Conservation (phyloP, 2,888 invertebrate genomes). For the Cataglyphis albicans region DNA sequence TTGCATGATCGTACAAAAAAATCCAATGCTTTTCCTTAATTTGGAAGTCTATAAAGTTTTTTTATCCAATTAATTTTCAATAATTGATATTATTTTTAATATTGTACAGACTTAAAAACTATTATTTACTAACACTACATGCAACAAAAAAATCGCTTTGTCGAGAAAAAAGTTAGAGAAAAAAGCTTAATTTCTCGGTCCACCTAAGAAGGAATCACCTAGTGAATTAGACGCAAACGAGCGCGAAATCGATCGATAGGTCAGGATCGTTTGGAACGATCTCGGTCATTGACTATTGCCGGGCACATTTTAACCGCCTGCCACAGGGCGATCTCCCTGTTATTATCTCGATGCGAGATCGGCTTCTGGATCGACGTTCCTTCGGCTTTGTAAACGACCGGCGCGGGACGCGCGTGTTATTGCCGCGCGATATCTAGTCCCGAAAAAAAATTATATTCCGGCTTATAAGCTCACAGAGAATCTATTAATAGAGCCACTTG, state of each 20-base stretch:
- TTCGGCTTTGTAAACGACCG: constrained; percentile 60
- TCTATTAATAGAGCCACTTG: constrained; percentile 78
- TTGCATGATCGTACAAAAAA: background rate
- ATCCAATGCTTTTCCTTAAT: background rate
- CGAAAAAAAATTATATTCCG: constrained; percentile 68
- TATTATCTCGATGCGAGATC: constrained; percentile 73
- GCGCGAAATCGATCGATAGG: constrained; percentile 68
- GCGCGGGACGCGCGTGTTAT: constrained; percentile 59
- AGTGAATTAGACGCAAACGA: constrained; percentile 49
- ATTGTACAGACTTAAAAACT: background rate
- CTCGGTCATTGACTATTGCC: constrained; percentile 62
- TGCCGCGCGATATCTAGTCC: constrained; percentile 69
- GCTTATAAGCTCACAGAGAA: constrained; percentile 75
- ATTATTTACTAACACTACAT: background rate
- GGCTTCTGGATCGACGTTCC: constrained; percentile 72
- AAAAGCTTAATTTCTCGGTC: background rate
- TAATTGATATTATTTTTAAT: background rate
- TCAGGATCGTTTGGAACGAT: constrained; percentile 67
- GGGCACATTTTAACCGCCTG: constrained; percentile 43
- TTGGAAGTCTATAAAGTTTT: background rate
- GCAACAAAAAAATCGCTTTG: background rate
- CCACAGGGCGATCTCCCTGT: constrained; percentile 67
- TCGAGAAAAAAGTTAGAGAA: background rate
- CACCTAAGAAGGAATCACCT: background rate
- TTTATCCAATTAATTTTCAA: background rate